Conservation (phyloP, 2,888 invertebrate species). For the Synanthedon andrenaeformis region DNA sequence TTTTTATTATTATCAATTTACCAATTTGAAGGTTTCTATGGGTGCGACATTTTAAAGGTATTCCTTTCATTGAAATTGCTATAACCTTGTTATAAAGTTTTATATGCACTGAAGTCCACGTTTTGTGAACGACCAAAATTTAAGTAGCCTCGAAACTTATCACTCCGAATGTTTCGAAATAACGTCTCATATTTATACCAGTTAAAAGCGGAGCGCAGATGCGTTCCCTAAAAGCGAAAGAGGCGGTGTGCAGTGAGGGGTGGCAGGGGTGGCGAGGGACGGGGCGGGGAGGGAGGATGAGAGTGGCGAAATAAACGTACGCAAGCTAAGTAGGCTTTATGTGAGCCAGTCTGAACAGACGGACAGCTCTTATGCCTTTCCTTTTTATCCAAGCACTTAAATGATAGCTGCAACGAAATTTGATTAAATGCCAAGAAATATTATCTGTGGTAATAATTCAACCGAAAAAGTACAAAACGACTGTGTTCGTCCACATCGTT, state of each 20-base stretch:
- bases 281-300: constrained; percentile 5
- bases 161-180: background rate
- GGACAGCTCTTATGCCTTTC: too few species aligned
- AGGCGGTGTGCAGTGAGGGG: constrained; percentile 1
- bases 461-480: too few species aligned
- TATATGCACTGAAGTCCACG: too few species aligned
- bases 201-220: constrained; percentile 30
- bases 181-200: constrained; percentile 11
- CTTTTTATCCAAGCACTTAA: constrained; percentile 5
- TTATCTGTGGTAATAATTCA: too few species aligned
- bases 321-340: constrained; percentile 23
- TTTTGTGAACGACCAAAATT: too few species aligned
- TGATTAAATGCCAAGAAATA: too few species aligned
- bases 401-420: constrained; percentile 13
- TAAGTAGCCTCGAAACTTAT: background rate
- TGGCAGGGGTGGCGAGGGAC: background rate
- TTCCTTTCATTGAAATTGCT: too few species aligned
- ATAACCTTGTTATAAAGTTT: too few species aligned
- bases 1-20: too few species aligned
- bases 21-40: too few species aligned
- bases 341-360: background rate
- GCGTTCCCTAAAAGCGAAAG: constrained; percentile 26
- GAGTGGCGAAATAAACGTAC: constrained; percentile 39
- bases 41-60: too few species aligned
- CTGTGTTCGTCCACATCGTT: too few species aligned